A percentile compares a stretch with the other conserved stretches of the same genome.
Evolutionary conservation across 2,113 vertebrate species (phyloP).

Genomic region (Clupea harengus): DNA sequence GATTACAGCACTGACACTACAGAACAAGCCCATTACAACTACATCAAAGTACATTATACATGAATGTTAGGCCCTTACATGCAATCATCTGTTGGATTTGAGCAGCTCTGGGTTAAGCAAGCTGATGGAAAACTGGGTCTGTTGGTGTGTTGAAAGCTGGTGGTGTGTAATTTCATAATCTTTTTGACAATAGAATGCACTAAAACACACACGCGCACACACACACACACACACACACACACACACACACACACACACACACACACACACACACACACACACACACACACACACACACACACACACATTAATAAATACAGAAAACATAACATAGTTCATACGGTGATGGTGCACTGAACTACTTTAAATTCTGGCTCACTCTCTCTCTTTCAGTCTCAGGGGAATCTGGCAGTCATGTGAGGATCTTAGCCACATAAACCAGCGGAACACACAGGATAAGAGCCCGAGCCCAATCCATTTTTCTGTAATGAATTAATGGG

Average conservation of each 20-base stretch:
- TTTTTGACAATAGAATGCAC: neutral
- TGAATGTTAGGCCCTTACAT: neutral
- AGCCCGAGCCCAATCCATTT: conserved; percentile 1
- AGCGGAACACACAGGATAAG: neutral
- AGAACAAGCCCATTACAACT: neutral
- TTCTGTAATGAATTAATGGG: conserved; percentile 43
- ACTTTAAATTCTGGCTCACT: conserved; percentile 37
- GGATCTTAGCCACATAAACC: conserved; percentile 23
- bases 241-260: too few species aligned
- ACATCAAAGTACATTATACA: neutral
- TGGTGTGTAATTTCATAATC: too few species aligned
- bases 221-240: neutral
- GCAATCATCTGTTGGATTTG: neutral
- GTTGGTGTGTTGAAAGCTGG: too few species aligned
- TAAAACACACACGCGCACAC: neutral
- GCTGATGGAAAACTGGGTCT: too few species aligned
- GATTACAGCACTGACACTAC: too few species aligned
- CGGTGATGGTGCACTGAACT: neutral
- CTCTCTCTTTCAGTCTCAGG: neutral
- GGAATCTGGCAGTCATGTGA: conserved; percentile 1
- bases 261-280: too few species aligned
- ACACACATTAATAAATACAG: neutral
- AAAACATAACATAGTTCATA: neutral
- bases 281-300: neutral
- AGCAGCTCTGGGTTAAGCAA: too few species aligned